A percentile compares a stretch with the other conserved stretches of the same genome.
Conservation (phyloP, 1,140 invertebrate species). For the Drosophila funebris region DNA sequence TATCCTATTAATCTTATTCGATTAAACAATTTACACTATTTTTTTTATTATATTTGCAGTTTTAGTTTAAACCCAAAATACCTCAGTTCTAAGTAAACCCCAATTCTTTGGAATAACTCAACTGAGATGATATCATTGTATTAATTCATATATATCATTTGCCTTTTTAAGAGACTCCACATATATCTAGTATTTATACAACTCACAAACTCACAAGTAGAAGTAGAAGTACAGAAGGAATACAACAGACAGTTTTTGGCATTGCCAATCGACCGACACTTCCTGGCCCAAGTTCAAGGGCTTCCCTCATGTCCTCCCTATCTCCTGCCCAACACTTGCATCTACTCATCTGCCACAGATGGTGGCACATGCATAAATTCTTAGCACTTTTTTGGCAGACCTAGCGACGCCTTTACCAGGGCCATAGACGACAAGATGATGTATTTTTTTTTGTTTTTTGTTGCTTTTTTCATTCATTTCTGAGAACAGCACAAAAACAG, state of each 20-base stretch:
- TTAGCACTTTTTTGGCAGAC: conserved; percentile 60
- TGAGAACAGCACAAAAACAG: conserved; percentile 51
- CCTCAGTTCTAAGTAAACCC: not conserved
- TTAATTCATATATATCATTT: not conserved
- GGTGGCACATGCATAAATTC: conserved; percentile 44
- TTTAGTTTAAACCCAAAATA: not conserved
- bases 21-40: no score
- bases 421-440: conserved; percentile 45
- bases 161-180: not conserved
- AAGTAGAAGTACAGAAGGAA: not conserved
- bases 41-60: not conserved
- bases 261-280: conserved; percentile 61
- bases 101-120: not conserved
- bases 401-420: conserved; percentile 44
- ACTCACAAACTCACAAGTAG: not conserved
- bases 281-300: conserved; percentile 73
- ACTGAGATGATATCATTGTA: not conserved
- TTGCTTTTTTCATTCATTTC: conserved; percentile 25
- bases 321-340: not conserved
- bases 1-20: no score
- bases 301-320: conserved; percentile 14
- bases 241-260: conserved; percentile 24
- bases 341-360: conserved; percentile 6
- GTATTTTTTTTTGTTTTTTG: conserved; percentile 34
- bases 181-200: not conserved